Percentiles rank a stretch among this genome's conserved stretches.
Conservation (phyloP, 2,113 vertebrate genomes). For the Alces alces region DNA sequence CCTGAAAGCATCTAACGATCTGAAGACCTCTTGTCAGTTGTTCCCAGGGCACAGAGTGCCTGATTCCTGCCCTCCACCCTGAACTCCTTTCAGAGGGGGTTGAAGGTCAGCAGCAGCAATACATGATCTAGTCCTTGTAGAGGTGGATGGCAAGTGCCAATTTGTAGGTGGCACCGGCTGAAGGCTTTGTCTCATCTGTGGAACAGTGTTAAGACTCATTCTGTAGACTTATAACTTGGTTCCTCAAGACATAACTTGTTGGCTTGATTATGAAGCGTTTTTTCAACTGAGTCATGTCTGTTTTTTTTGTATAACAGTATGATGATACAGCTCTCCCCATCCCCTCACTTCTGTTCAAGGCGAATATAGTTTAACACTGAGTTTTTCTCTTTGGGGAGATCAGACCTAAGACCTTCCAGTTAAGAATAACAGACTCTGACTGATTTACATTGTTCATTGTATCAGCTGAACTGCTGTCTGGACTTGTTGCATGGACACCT, state of each 20-base stretch:
- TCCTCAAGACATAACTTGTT: background rate
- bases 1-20: background rate
- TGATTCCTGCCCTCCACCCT: background rate
- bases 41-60: background rate
- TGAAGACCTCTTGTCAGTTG: background rate
- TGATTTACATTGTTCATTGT: background rate
- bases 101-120: background rate
- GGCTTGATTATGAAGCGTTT: background rate
- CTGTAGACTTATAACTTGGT: background rate
- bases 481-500: background rate
- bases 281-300: background rate
- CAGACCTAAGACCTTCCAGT: background rate
- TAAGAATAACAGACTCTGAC: background rate
- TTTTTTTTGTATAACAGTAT: background rate
- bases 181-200: background rate
- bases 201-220: background rate
- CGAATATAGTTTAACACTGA: background rate
- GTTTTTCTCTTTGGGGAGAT: background rate
- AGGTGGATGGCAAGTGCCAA: background rate
- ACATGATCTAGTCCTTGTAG: background rate
- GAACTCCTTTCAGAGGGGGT: background rate
- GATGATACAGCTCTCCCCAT: background rate
- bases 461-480: background rate
- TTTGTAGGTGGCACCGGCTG: background rate
- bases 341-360: background rate